Percentiles rank a stretch among this genome's conserved stretches.
These are phyloP conservation scores for Agriopis leucophaearia DNA, from an alignment of 2,888 invertebrate genomes.

Conservation along the genomic window DNA sequence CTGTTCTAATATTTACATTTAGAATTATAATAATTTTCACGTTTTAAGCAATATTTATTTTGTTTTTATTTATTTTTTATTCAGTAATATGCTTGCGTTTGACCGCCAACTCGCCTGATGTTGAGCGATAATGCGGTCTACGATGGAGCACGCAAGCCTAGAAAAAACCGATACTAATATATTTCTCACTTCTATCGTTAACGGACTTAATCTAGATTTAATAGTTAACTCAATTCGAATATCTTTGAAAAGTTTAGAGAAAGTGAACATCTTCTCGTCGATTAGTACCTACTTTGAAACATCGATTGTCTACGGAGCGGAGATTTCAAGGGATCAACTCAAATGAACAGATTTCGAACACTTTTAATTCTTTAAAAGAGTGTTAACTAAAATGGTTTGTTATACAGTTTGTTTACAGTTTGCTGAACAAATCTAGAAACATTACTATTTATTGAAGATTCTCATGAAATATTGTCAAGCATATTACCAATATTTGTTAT, in stretches of 20 bases:
- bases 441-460: no score
- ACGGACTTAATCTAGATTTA: not conserved
- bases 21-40: not conserved
- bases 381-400: no score
- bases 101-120: no score
- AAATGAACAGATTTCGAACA: not conserved
- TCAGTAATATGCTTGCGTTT: no score
- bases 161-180: no score
- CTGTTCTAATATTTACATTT: not conserved
- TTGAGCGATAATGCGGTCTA: no score
- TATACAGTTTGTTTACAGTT: no score
- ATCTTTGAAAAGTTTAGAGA: conserved; percentile 7
- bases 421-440: no score
- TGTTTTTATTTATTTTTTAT: no score
- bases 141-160: not conserved
- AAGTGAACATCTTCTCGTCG: conserved; percentile 6
- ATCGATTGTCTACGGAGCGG: conserved; percentile 7
- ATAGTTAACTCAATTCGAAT: conserved; percentile 3
- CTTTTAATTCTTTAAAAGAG: not conserved
- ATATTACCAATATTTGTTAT: no score
- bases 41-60: no score
- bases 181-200: not conserved
- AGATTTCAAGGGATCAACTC: not conserved
- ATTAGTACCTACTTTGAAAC: conserved; percentile 5
- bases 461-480: no score